phyloP scores from a whole-genome alignment of 2,888 invertebrate genomes.

The Heliconius charithonia region DNA sequence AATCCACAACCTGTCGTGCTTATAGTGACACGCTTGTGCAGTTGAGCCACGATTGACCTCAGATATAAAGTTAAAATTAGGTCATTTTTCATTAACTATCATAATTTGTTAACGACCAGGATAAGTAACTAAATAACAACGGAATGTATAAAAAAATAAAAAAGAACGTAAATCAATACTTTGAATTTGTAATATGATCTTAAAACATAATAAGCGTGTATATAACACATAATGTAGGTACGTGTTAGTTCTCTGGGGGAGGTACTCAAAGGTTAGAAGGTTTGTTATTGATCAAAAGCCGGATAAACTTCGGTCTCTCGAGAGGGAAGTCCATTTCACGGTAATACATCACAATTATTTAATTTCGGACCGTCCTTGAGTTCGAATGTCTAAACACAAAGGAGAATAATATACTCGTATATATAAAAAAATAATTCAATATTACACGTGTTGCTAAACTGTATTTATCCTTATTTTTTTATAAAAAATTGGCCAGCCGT shows the following conservation, averaged over 20 bases:
- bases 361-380: slow-evolving; percentile 26
- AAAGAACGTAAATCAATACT: not conserved
- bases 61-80: too few relatives aligned
- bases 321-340: slow-evolving; percentile 32
- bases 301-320: slow-evolving; percentile 22
- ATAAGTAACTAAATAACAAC: too few relatives aligned
- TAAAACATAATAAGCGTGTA: slow-evolving; percentile 4
- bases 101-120: too few relatives aligned
- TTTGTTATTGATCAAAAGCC: slow-evolving; percentile 29
- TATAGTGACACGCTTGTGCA: too few relatives aligned
- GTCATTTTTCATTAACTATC: too few relatives aligned
- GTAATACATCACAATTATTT: slow-evolving; percentile 38
- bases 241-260: not conserved
- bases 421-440: not conserved
- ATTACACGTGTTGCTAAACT: not conserved
- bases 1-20: too few relatives aligned
- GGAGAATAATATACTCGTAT: not conserved
- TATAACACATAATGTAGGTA: not conserved
- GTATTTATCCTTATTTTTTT: too few relatives aligned
- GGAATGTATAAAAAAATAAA: not conserved
- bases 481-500: too few relatives aligned
- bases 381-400: slow-evolving; percentile 12
- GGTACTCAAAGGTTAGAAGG: slow-evolving; percentile 22
- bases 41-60: too few relatives aligned
- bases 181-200: not conserved